phyloP scores from a whole-genome alignment of 2,113 vertebrate species.

The Sapayoa aenigma region DNA sequence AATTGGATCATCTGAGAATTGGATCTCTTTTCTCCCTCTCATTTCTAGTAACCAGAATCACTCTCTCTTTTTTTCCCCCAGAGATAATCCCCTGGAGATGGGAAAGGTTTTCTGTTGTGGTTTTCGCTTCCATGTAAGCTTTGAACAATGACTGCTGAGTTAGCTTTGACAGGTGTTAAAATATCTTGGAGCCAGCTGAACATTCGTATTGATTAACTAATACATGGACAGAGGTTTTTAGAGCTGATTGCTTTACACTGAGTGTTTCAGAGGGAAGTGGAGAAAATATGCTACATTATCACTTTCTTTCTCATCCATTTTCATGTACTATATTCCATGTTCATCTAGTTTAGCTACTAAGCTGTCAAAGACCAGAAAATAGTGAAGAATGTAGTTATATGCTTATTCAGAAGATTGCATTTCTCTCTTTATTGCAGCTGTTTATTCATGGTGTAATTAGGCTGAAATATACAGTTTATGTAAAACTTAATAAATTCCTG shows the following conservation, averaged over 20 bases:
- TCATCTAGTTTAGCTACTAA: slow-evolving; percentile 51
- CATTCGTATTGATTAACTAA: slow-evolving; percentile 71
- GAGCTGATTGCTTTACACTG: slow-evolving; percentile 55
- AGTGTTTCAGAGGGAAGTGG: slow-evolving; percentile 30
- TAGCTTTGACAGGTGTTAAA: slow-evolving; percentile 68
- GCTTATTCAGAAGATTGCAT: slow-evolving; percentile 27
- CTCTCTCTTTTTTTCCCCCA: background rate
- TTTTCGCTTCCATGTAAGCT: slow-evolving; percentile 57
- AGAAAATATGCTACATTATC: slow-evolving; percentile 47
- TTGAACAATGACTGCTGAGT: slow-evolving; percentile 65
- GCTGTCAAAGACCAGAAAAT: slow-evolving; percentile 40
- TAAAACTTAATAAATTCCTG: slow-evolving; percentile 49
- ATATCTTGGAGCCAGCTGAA: slow-evolving; percentile 51
- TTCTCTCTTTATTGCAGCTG: background rate
- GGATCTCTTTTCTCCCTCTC: background rate
- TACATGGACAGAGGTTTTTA: slow-evolving; percentile 44
- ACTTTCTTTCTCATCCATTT: slow-evolving; percentile 63
- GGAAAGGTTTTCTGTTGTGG: slow-evolving; percentile 44
- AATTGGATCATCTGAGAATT: slow-evolving; percentile 66
- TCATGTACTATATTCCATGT: slow-evolving; percentile 4
- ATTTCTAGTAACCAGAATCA: background rate
- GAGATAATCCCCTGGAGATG: slow-evolving; percentile 50
- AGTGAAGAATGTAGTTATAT: background rate
- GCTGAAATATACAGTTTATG: slow-evolving; percentile 14
- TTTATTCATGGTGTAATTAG: slow-evolving; percentile 24